Conservation (phyloP, 2,113 vertebrate species). For the Bucco capensis region DNA sequence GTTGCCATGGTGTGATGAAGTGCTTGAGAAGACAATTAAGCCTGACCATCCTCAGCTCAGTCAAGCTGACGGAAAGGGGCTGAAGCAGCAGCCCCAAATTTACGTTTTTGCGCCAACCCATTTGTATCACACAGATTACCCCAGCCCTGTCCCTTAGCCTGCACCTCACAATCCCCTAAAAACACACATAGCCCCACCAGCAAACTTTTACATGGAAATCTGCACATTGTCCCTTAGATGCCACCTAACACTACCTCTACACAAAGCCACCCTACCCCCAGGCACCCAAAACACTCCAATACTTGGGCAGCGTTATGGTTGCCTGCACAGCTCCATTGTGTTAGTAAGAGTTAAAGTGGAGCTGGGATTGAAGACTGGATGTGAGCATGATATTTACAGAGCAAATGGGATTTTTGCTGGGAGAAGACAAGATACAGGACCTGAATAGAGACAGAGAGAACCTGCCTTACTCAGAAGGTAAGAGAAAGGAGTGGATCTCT, state of each 20-base stretch:
- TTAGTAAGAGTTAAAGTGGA: neutral
- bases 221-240: neutral
- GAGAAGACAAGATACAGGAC: neutral
- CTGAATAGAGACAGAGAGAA: neutral
- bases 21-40: neutral
- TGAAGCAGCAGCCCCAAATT: neutral
- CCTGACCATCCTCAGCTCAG: neutral
- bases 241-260: neutral
- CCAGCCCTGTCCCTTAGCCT: neutral
- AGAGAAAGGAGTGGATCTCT: neutral
- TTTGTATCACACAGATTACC: neutral
- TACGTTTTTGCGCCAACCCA: neutral
- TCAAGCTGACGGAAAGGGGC: neutral
- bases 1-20: neutral
- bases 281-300: neutral
- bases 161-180: neutral
- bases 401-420: neutral
- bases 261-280: neutral
- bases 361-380: neutral
- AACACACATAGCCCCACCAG: accelerated
- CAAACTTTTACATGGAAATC: neutral
- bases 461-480: neutral
- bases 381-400: neutral
- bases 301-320: accelerated
- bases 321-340: neutral